A percentile compares a stretch with the other conserved stretches of the same genome.
These are phyloP conservation scores for Cephalopachus bancanus DNA, from an alignment of 2,797 vertebrate species.

Conservation along the genomic window DNA sequence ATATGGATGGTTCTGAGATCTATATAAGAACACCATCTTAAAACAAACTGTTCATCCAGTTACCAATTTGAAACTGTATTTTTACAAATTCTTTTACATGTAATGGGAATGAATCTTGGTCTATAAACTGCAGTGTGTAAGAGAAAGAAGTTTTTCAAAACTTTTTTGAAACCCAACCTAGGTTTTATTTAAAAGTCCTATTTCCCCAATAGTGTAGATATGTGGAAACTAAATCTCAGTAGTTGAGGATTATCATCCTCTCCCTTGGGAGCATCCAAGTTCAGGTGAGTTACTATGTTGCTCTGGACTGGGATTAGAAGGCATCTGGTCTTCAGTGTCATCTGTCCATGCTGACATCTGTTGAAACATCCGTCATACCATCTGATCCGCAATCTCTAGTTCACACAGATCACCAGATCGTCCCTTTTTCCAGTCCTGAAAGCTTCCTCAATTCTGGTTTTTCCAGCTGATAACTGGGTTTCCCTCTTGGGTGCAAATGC, in stretches of 20 bases:
- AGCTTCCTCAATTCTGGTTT: not conserved
- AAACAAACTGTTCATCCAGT: not conserved
- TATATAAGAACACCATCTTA: not conserved
- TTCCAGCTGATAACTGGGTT: not conserved
- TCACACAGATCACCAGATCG: not conserved
- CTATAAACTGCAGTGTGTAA: not conserved
- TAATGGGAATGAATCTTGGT: not conserved
- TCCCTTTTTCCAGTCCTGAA: not conserved
- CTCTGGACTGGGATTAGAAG: not conserved
- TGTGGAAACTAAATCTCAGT: not conserved
- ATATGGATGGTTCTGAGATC: not conserved
- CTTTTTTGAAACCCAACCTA: conserved; percentile 28
- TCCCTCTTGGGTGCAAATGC: not conserved
- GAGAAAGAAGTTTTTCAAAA: conserved; percentile 27
- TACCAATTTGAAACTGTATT: not conserved
- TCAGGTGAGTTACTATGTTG: not conserved
- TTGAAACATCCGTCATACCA: not conserved
- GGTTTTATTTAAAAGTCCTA: not conserved
- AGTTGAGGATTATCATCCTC: not conserved
- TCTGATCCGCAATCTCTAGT: not conserved
- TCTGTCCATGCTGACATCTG: not conserved
- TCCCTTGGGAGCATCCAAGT: not conserved
- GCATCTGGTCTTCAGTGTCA: not conserved
- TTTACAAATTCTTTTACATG: not conserved
- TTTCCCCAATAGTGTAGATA: not conserved